Evolutionary conservation across 2,888 invertebrate species (phyloP), one percentile per base, ranked within the genome.

Genomic region (Tetragnatha montana): DNA sequence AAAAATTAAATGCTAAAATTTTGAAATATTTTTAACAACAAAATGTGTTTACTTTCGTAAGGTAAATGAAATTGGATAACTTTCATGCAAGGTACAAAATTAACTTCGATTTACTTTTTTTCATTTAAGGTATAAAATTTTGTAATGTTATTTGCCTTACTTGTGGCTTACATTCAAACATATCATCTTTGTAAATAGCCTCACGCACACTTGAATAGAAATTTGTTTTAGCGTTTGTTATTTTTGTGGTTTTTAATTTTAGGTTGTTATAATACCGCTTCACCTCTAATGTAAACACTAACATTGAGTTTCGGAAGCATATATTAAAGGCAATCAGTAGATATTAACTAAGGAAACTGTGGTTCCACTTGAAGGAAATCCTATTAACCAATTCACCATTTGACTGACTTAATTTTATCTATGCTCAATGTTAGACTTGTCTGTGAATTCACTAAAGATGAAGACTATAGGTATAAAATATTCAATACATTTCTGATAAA

Each of bases 171-270:
- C 81, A 89, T 89, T 76, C 69, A 76, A 85, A 85, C 89, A 89
- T 89, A 89, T 89, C 89, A 89, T 85, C 74, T 73, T 81, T 89
- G 89, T 89, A 89, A 81, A 85, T 89, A 85, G 75, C 69, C 69
- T 50, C 47, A 89, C 89, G 81, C 80, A 89, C 84, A 89, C n/a
- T 35, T 22, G 79, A 50, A 22, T 86, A 60, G 79, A 19, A 50
- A 68, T 80, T 80, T 68, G 60, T 80, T 68, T 68, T 75, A 75
- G 60, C 49, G 17, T 50, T 50, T 50, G n/a, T 50, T 76, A 8
- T 35, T 21, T 76, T 50, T 50, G 60, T 60, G 60, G 60, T 60
- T 60, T 60, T 60, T 60, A 60, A 60, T 17, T 60, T 12, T 60
- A 60, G 60, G 60, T 60, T 60, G 60, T 60, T 60, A 60, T 60